Conservation (phyloP, 2,888 invertebrate species). For the Dryobota labecula region DNA sequence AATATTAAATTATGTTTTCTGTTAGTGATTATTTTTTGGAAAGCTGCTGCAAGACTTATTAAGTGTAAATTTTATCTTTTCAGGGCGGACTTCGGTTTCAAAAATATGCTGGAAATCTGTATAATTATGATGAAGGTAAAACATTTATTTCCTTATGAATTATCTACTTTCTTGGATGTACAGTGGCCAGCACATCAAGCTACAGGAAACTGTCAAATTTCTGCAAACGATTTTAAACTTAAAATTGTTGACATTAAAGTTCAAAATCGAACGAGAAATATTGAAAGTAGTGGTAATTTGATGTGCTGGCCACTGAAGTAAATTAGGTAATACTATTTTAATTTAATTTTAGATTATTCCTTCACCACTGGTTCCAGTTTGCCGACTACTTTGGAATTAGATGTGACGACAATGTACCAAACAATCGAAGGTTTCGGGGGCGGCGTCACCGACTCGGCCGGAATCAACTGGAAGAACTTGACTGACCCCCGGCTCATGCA, state of each 20-base stretch:
- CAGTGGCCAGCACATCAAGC: too few relatives aligned
- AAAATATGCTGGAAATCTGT: conserved; percentile 43
- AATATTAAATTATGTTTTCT: neutral
- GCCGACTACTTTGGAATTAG: conserved; percentile 44
- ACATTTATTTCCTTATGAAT: neutral
- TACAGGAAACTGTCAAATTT: too few relatives aligned
- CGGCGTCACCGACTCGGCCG: conserved; percentile 93
- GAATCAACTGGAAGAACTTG: conserved; percentile 92
- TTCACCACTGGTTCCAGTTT: neutral
- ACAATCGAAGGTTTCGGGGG: conserved; percentile 95
- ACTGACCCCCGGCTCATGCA: conserved; percentile 79
- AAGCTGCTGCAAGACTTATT: neutral
- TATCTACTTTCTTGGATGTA: neutral
- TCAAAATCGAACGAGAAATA: too few relatives aligned
- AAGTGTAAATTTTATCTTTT: conserved; percentile 8
- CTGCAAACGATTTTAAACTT: too few relatives aligned
- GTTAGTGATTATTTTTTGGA: neutral
- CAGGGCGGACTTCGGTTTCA: conserved; percentile 79
- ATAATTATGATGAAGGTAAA: conserved; percentile 29
- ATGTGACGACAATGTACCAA: conserved; percentile 87
- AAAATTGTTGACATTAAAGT: too few relatives aligned
- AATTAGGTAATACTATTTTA: neutral
- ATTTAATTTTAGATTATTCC: conserved; percentile 9
- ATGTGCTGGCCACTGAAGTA: too few relatives aligned
- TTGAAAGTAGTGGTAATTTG: too few relatives aligned